Percentiles rank a stretch among this genome's conserved stretches.
Evolutionary conservation across 2,888 invertebrate species (phyloP).

Genomic region (Branchellion lobata): DNA sequence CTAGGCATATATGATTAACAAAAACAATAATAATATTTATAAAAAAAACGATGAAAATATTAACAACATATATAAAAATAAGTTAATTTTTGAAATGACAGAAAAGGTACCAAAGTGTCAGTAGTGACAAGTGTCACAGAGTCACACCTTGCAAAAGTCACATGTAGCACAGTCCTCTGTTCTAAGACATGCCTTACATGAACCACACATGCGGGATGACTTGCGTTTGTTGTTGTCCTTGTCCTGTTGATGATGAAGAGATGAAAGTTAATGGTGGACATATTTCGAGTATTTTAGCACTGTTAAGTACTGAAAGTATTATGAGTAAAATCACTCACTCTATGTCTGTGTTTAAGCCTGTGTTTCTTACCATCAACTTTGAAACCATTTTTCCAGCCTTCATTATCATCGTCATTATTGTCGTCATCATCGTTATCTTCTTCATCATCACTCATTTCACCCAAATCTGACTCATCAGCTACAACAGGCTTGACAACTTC

Average conservation of each 20-base stretch:
- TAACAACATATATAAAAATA: no score
- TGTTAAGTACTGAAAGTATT: no score
- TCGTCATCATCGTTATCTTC: slow-evolving; percentile 34
- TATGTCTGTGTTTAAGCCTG: slow-evolving; percentile 22
- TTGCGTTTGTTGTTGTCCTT: slow-evolving; percentile 53
- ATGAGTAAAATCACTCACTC: neutral
- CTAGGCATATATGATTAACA: no score
- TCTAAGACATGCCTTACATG: slow-evolving; percentile 74
- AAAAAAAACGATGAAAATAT: no score
- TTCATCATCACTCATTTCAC: slow-evolving; percentile 19
- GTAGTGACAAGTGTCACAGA: no score
- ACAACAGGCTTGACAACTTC: slow-evolving; percentile 36
- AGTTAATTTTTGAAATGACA: no score
- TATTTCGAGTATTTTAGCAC: no score
- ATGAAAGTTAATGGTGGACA: no score
- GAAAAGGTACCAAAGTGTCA: no score
- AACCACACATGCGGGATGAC: slow-evolving; percentile 68
- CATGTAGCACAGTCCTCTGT: slow-evolving; percentile 74
- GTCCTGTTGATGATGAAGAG: neutral
- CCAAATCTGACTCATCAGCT: slow-evolving; percentile 38
- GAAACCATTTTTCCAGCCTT: neutral
- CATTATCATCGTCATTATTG: slow-evolving; percentile 18
- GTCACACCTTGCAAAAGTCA: slow-evolving; percentile 66
- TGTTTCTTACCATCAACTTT: slow-evolving; percentile 17
- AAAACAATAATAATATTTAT: no score